A percentile compares a stretch with the other conserved stretches of the same genome.
Evolutionary conservation across 1,140 invertebrate species (phyloP).

Genomic region (Saccostrea cuccullata): DNA sequence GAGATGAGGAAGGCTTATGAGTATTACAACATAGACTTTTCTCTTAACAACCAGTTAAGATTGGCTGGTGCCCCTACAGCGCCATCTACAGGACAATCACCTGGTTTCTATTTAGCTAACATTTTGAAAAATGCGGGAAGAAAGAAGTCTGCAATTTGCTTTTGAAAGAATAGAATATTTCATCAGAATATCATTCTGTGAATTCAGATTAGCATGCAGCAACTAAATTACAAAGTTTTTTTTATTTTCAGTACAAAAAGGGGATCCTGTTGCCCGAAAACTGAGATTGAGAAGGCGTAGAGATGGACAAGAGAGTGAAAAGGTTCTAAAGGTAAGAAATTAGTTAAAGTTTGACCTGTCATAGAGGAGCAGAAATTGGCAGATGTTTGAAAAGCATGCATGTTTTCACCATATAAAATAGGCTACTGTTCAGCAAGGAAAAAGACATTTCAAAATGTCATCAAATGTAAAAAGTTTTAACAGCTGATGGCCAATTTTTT

Average conservation of each 20-base stretch:
- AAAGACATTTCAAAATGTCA: too few relatives aligned
- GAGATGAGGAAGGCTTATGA: constrained; percentile 86
- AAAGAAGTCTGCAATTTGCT: background rate
- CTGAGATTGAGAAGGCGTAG: constrained; percentile 86
- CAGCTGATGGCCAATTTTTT: too few relatives aligned
- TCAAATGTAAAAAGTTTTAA: too few relatives aligned
- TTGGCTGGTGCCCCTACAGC: constrained; percentile 93
- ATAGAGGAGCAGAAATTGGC: too few relatives aligned
- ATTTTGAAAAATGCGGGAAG: too few relatives aligned
- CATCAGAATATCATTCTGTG: background rate
- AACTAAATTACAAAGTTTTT: background rate
- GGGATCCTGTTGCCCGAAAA: constrained; percentile 96
- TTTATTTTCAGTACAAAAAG: constrained; percentile 78
- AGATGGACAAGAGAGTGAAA: constrained; percentile 87
- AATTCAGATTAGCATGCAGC: background rate
- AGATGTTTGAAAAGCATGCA: too few relatives aligned
- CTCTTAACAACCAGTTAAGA: constrained; percentile 93
- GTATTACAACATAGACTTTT: constrained; percentile 99
- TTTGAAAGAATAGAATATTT: background rate
- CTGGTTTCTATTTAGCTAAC: constrained; percentile 52
- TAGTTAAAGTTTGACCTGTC: background rate
- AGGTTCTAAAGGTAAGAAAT: constrained; percentile 89
- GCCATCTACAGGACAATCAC: constrained; percentile 63
- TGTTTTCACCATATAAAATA: too few relatives aligned
- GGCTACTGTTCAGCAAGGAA: too few relatives aligned